These are phyloP conservation scores for Gallinago stenura DNA, from an alignment of 2,797 vertebrate species.

Conservation along the genomic window DNA sequence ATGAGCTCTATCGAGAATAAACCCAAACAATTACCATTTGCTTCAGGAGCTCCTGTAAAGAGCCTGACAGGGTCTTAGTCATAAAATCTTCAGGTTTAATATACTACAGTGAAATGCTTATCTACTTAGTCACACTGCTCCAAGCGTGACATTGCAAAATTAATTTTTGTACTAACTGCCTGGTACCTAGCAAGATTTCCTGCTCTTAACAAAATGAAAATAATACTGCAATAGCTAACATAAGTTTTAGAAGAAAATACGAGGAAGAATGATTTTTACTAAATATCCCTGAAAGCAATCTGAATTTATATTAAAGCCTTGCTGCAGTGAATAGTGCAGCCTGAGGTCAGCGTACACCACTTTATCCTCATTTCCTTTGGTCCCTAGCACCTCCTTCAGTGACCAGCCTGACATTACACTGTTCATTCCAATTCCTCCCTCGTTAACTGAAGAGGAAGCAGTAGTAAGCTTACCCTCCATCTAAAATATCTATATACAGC, in stretches of 20 bases:
- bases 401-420: background rate
- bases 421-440: background rate
- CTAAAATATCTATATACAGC: background rate
- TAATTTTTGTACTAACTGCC: conserved; percentile 29
- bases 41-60: conserved; percentile 39
- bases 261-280: background rate
- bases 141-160: conserved; percentile 32
- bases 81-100: conserved; percentile 47
- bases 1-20: conserved; percentile 6
- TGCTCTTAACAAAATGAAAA: conserved; percentile 5
- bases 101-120: conserved; percentile 12
- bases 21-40: conserved; percentile 27
- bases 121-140: conserved; percentile 53
- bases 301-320: background rate
- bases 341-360: background rate
- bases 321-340: background rate
- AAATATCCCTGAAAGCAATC: background rate
- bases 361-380: background rate
- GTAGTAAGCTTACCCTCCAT: background rate
- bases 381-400: background rate
- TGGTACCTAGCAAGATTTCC: background rate
- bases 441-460: background rate
- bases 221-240: background rate
- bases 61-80: conserved; percentile 1
- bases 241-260: background rate